phyloP scores from a whole-genome alignment of 2,888 invertebrate genomes.

The Psococerastis gibbosa region DNA sequence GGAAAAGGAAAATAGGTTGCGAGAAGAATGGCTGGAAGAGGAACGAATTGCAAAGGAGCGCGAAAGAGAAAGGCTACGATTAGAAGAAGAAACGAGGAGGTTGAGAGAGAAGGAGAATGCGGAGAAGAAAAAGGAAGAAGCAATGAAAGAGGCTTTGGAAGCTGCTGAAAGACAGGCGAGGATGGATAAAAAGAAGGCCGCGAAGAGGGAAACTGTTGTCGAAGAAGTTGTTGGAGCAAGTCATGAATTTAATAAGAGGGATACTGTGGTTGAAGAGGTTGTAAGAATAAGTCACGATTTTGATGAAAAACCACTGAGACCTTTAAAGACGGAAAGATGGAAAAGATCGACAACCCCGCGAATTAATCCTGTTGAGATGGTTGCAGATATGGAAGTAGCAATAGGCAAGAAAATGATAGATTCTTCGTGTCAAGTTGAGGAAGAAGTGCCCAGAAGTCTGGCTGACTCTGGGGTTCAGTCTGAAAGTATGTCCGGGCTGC shows the following conservation, averaged over 20 bases:
- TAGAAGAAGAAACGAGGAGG: slow-evolving; percentile 45
- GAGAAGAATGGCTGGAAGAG: slow-evolving; percentile 68
- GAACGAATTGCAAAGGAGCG: slow-evolving; percentile 53
- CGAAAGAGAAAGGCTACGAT: slow-evolving; percentile 43
- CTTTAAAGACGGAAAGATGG: not conserved
- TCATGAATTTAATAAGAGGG: slow-evolving; percentile 3
- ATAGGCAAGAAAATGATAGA: not conserved
- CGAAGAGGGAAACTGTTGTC: slow-evolving; percentile 8
- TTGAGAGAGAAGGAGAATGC: slow-evolving; percentile 18
- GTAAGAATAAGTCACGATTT: not conserved
- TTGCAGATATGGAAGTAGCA: no score
- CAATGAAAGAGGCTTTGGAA: slow-evolving; percentile 15
- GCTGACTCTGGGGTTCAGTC: not conserved
- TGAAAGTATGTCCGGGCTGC: not conserved
- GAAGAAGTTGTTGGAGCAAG: slow-evolving; percentile 2
- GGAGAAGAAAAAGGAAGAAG: slow-evolving; percentile 21
- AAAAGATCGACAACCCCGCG: not conserved
- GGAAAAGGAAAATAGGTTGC: slow-evolving; percentile 51
- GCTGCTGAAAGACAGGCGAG: slow-evolving; percentile 18
- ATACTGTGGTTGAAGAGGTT: slow-evolving; percentile 5
- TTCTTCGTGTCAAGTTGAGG: slow-evolving; percentile 1
- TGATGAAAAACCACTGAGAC: not conserved
- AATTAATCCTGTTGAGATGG: no score
- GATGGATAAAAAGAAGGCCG: slow-evolving; percentile 17
- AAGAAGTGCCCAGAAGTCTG: not conserved